phyloP scores from a whole-genome alignment of 2,888 invertebrate genomes.

The Notocelia uddmanniana region DNA sequence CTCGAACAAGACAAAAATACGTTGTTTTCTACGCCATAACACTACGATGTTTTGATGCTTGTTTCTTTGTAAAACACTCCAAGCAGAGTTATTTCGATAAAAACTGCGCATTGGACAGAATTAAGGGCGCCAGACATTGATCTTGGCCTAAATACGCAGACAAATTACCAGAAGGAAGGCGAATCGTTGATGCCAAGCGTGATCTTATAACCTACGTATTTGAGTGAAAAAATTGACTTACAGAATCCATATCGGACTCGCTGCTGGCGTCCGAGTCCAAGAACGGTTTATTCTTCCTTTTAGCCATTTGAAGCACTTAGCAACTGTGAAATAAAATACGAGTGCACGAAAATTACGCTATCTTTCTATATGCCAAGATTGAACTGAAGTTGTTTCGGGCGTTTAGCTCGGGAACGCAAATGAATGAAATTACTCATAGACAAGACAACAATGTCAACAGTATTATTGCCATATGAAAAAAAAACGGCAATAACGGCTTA shows the following conservation, averaged over 20 bases:
- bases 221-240: slow-evolving; percentile 80
- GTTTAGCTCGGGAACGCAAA: slow-evolving; percentile 35
- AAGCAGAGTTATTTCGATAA: slow-evolving; percentile 45
- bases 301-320: slow-evolving; percentile 87
- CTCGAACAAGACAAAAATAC: slow-evolving; percentile 51
- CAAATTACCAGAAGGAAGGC: slow-evolving; percentile 73
- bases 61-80: slow-evolving; percentile 19
- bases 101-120: slow-evolving; percentile 63
- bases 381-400: slow-evolving; percentile 38
- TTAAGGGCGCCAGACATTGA: slow-evolving; percentile 69
- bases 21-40: slow-evolving; percentile 44
- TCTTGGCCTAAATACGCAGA: slow-evolving; percentile 78
- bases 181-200: slow-evolving; percentile 58
- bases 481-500: too few species aligned
- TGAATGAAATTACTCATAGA: slow-evolving; percentile 45
- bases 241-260: slow-evolving; percentile 93
- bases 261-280: slow-evolving; percentile 94
- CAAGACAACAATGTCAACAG: slow-evolving; percentile 31
- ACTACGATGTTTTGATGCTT: slow-evolving; percentile 40
- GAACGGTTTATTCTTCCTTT: slow-evolving; percentile 93
- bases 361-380: slow-evolving; percentile 52
- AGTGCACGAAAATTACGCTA: slow-evolving; percentile 55
- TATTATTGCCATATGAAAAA: slow-evolving; percentile 29
- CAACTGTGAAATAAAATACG: slow-evolving; percentile 54
- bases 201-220: slow-evolving; percentile 66